Base-by-base conservation (phyloP, 2,797 vertebrate species). In the Sciurus vulgaris region DNA sequence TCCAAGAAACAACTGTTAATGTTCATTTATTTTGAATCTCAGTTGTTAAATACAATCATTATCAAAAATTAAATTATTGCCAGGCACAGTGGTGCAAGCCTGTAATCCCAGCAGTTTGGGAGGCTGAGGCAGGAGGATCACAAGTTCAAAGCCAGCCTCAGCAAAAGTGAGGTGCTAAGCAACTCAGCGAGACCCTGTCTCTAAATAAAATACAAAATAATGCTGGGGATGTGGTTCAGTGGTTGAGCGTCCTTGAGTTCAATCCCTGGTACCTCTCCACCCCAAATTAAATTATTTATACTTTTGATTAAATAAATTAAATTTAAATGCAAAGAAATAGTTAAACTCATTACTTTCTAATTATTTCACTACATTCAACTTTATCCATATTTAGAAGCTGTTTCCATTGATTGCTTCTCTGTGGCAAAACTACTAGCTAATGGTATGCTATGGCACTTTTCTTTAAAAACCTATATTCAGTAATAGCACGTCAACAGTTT, bases 311-410 rank as follows among this genome's bases (percentile, higher is more conserved):
- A 84, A 56, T 89, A 89, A 86, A 84, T 69, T 61, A 38, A 30
- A 85, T 54, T 81, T 70, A 47, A 77, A 95, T 51, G 26, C 65
- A 87, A 93, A 41, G 10, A n/a, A 90, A 92, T 56, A 89, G 76
- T 61, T 26, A 56, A 93, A 59, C 1, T 77, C 7, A 63, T 82
- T 47, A 30, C 28, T 82, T 92, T 72, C n/a, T 89, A 82, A n/a
- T 92, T 67, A 88, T 79, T 94, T 90, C 59, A 51, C 28, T 83
- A n/a, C 24, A 74, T 59, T 77, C n/a, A 69, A 15, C 26, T 89
- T 96, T 63, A 73, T 72, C 24, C 2, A 11, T 54, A 35, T 79
- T 26, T 56, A 91, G 28, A 89, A 72, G 9, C n/a, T 89, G 56
- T 89, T 70, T 94, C 63, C 77, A 0, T 67, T 14, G 86, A 33